Conservation (phyloP, 2,113 vertebrate species). For the Pardalotus punctatus region DNA sequence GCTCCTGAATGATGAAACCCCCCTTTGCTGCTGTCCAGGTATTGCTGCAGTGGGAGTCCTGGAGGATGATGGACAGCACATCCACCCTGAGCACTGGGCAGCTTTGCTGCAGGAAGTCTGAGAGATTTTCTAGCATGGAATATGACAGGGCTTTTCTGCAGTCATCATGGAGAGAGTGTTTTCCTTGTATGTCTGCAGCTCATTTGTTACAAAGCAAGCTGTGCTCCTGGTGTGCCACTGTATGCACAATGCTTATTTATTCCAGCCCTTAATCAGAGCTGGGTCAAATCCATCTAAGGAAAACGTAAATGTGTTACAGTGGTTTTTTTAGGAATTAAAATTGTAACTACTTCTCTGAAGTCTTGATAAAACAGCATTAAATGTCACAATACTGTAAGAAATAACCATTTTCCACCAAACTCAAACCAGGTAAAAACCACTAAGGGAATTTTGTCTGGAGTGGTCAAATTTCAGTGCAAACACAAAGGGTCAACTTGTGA, state of each 20-base stretch:
- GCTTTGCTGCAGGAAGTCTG: not conserved
- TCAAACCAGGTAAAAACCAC: not conserved
- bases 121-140: not conserved
- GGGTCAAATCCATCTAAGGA: not conserved
- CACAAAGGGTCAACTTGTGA: conserved; percentile 45
- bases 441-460: not conserved
- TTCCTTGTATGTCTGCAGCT: not conserved
- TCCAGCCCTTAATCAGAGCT: not conserved
- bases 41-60: not conserved
- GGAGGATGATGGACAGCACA: not conserved
- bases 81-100: not conserved
- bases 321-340: conserved; percentile 5
- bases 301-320: not conserved
- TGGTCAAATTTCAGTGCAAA: conserved; percentile 21
- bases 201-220: not conserved
- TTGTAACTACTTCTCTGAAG: conserved; percentile 4
- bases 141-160: not conserved
- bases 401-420: not conserved
- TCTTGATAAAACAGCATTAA: not conserved
- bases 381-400: not conserved
- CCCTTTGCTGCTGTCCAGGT: not conserved
- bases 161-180: accelerated
- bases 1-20: not conserved
- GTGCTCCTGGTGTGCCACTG: not conserved
- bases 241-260: not conserved